Conservation (phyloP, 1,140 invertebrate genomes). For the Cotesia typhae region DNA sequence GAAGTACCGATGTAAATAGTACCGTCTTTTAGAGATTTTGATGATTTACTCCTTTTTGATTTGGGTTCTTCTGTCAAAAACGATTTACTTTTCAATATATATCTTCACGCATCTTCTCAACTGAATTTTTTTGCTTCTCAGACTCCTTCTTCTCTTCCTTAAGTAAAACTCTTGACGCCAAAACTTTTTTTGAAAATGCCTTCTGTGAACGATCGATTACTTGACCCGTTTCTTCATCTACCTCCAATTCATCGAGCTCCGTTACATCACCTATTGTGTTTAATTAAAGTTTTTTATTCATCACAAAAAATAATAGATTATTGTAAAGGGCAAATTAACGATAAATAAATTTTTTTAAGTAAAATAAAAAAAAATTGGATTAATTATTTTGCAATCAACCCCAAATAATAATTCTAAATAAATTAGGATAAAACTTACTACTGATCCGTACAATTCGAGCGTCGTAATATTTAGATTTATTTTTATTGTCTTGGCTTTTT, state of each 20-base stretch:
- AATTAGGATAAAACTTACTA: conserved; percentile 9
- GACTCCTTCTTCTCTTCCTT: conserved; percentile 1
- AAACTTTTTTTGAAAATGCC: not conserved
- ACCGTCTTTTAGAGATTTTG: not conserved
- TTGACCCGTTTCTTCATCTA: not conserved
- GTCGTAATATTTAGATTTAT: not conserved
- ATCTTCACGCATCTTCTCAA: not conserved
- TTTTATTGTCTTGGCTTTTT: not conserved
- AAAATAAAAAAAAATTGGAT: too few species aligned
- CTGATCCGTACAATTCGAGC: conserved; percentile 3
- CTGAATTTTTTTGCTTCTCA: not conserved
- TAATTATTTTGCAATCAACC: not conserved
- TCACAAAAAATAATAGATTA: not conserved
- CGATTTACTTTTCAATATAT: conserved; percentile 1
- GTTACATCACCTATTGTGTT: not conserved
- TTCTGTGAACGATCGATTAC: not conserved
- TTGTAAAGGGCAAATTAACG: conserved; percentile 7
- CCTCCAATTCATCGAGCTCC: conserved; percentile 2
- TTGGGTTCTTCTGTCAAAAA: not conserved
- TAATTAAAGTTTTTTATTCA: conserved; percentile 2
- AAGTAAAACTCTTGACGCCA: not conserved
- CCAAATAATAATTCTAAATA: not conserved
- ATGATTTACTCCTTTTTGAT: not conserved
- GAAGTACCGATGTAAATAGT: not conserved
- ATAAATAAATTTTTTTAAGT: too few species aligned